These are phyloP conservation scores for Ptyas mucosa DNA, from an alignment of 2,113 vertebrate genomes.

Conservation along the genomic window DNA sequence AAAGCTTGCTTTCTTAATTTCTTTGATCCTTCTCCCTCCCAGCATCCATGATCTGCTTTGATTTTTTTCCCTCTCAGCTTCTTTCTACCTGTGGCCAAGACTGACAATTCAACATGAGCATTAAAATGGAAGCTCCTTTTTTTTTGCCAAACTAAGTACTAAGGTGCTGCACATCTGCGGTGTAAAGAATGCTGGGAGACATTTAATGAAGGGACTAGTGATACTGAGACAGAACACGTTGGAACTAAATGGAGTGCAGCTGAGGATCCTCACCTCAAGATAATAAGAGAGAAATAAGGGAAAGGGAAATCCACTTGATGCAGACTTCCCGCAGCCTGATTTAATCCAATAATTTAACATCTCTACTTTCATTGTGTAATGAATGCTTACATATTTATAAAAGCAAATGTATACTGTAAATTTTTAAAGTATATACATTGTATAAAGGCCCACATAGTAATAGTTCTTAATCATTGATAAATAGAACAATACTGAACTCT, in stretches of 20 bases:
- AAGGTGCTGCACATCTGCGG: constrained; percentile 43
- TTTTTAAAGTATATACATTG: background rate
- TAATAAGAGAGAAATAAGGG: background rate
- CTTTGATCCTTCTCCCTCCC: background rate
- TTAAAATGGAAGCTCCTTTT: constrained; percentile 35
- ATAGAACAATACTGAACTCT: constrained; percentile 23
- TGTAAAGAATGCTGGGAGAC: constrained; percentile 53
- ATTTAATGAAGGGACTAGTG: background rate
- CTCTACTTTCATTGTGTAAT: background rate
- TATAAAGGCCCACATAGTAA: background rate
- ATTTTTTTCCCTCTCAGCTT: constrained; percentile 57
- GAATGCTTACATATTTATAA: background rate
- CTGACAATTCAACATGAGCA: constrained; percentile 54
- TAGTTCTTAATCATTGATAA: background rate
- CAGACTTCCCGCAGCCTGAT: background rate
- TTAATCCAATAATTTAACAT: background rate
- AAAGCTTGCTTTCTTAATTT: constrained; percentile 52
- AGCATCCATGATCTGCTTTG: constrained; percentile 51
- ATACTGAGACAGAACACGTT: background rate
- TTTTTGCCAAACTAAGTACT: constrained; percentile 34
- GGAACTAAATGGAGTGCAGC: background rate
- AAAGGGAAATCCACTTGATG: background rate
- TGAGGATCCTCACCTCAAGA: constrained; percentile 11
- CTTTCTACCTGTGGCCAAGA: constrained; percentile 56
- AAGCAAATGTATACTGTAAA: background rate